Evolutionary conservation across 2,797 vertebrate species (phyloP), one percentile per base, ranked within the genome.

Genomic region (Sciurus vulgaris): DNA sequence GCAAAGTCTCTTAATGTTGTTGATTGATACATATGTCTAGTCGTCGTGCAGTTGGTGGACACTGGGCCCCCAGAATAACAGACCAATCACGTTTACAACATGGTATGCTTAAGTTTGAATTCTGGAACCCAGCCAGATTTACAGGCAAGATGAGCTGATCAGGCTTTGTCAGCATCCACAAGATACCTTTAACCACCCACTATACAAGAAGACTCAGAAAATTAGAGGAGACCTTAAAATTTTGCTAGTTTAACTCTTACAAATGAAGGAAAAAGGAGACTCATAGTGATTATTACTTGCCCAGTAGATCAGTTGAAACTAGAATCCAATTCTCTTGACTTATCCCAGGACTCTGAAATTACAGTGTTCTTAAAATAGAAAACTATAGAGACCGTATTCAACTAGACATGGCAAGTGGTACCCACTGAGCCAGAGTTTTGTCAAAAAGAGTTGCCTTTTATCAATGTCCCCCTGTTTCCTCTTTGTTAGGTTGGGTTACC

Each of bases 181-280:
- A 69, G 77, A 67, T 76, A 24, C 10, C 72, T 94, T 87, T 63
- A 95, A 65, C 47, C 17, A 85, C 51, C 2, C 28, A 24, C n/a
- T 94, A 95, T 30, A 54, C 61, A 87, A 90, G 24, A 28, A 93
- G 63, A 86, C 76, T 93, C 51, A 61, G 86, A 88, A 91, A 38
- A 22, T 49, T 79, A n/a, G 20, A 63, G 41, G 54, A 93, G 94
- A 91, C 12, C 63, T 96, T 92, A 70, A 92, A 78, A 47, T 81
- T n/a, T 84, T 26, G 33, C 54, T 73, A 30, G 10, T 78, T 49
- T 87, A 54, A 74, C 30, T 81, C 51, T 86, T 14, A 38, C 26
- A 41, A 86, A 22, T 44, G 14, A 2, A 26, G 41, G 28, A 9
- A 54, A 85, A 91, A 26, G 13, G 28, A 92, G 70, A 70, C 61